A percentile compares a stretch with the other conserved stretches of the same genome.
Conservation (phyloP, 2,797 vertebrate genomes). For the Rhabdomys pumilio region DNA sequence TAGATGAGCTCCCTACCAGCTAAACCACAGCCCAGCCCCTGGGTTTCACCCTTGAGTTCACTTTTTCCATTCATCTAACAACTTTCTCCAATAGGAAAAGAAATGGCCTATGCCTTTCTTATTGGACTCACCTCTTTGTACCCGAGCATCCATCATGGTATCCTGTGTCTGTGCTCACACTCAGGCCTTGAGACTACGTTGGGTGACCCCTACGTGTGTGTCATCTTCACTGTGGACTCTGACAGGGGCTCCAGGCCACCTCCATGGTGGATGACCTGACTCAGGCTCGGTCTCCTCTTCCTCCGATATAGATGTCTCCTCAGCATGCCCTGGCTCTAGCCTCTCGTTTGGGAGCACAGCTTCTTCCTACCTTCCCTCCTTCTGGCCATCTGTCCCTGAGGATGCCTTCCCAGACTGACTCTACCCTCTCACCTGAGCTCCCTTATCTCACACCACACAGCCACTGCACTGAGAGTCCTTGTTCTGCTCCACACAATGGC, state of each 20-base stretch:
- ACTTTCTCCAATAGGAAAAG: neutral
- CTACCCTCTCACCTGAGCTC: neutral
- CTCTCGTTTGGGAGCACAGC: neutral
- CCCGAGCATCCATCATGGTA: neutral
- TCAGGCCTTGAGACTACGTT: no score
- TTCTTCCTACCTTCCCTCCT: neutral
- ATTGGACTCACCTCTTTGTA: neutral
- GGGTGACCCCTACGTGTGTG: no score
- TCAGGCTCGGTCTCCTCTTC: neutral
- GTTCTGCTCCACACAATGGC: neutral
- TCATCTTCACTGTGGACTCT: neutral
- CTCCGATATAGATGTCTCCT: neutral
- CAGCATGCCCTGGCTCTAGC: neutral
- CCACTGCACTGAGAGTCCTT: neutral
- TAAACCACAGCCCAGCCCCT: no score
- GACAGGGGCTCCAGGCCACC: neutral
- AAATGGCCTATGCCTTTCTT: neutral
- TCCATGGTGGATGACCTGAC: neutral
- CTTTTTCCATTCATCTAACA: neutral
- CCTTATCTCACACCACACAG: neutral
- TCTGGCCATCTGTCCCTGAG: neutral
- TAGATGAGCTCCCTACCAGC: neutral
- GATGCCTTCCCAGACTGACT: neutral
- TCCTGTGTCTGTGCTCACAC: neutral
- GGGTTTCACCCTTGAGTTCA: neutral